Conservation (phyloP, 1,140 invertebrate species). For the Drosophila bipectinata region DNA sequence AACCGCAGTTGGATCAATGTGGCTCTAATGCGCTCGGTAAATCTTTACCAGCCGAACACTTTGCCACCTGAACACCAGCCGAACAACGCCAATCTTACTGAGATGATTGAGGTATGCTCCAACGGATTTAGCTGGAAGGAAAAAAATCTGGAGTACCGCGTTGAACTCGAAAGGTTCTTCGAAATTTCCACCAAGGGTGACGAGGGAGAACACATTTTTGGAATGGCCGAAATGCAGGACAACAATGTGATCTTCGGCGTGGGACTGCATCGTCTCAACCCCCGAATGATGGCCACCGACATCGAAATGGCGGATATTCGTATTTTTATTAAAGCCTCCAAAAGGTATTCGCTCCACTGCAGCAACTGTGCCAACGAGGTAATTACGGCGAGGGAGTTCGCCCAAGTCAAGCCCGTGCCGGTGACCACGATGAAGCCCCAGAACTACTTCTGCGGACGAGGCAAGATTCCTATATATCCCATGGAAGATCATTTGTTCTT, state of each 20-base stretch:
- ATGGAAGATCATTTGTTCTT: conserved; percentile 30
- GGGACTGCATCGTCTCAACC: conserved; percentile 1
- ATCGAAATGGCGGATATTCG: conserved; percentile 14
- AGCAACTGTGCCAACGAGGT: conserved; percentile 36
- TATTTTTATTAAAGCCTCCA: not conserved
- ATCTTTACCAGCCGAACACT: conserved; percentile 7
- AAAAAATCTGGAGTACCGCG: conserved; percentile 30
- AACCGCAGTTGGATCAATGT: conserved; percentile 30
- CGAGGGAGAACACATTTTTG: not conserved
- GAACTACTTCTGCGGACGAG: conserved; percentile 16
- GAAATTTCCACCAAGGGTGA: conserved; percentile 15
- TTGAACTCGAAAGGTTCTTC: conserved; percentile 28
- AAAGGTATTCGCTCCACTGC: conserved; percentile 29
- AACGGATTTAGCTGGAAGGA: conserved; percentile 43
- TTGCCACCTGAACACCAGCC: too few species aligned
- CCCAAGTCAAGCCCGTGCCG: conserved; percentile 26
- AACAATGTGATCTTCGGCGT: conserved; percentile 27
- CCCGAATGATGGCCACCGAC: not conserved
- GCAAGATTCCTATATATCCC: not conserved
- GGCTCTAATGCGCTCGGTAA: conserved; percentile 43
- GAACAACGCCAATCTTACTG: not conserved
- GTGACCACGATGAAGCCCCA: conserved; percentile 18
- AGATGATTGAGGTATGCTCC: conserved; percentile 20
- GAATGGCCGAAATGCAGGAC: not conserved
- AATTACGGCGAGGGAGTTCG: conserved; percentile 14